These are phyloP conservation scores for Tautogolabrus adspersus DNA, from an alignment of 2,113 vertebrate genomes.

Conservation along the genomic window DNA sequence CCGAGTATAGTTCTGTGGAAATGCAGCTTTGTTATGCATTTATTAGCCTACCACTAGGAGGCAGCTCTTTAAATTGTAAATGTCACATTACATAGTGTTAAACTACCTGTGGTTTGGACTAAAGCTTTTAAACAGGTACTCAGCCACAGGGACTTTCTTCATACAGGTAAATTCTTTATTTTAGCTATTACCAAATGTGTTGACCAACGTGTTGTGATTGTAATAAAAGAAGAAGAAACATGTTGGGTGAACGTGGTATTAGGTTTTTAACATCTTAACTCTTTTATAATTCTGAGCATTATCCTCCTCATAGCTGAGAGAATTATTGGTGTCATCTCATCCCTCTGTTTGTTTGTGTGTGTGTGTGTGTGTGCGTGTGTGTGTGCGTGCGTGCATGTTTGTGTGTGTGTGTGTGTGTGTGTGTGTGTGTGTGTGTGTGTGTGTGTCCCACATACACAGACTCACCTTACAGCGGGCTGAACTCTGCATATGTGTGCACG, in stretches of 20 bases:
- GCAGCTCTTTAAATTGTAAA: not conserved
- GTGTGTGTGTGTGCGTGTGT: not conserved
- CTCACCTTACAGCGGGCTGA: not conserved
- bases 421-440: not conserved
- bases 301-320: too few species aligned
- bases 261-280: too few species aligned
- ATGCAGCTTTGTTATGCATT: not conserved
- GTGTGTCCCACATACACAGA: constrained; percentile 19
- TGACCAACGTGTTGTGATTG: not conserved
- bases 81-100: not conserved
- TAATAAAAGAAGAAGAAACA: not conserved
- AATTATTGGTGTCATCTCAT: not conserved
- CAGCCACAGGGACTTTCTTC: not conserved
- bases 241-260: too few species aligned
- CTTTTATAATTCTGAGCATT: not conserved
- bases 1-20: too few species aligned
- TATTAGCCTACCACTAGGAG: constrained; percentile 43
- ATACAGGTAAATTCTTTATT: not conserved
- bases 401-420: not conserved
- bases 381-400: not conserved
- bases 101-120: not conserved
- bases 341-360: not conserved
- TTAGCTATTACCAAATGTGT: not conserved
- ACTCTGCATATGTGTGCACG: constrained; percentile 28
- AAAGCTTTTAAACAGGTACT: not conserved